Percentiles rank a stretch among this genome's conserved stretches.
These are phyloP conservation scores for Spilogale gracilis DNA, from an alignment of 2,113 vertebrate species.

Conservation along the genomic window DNA sequence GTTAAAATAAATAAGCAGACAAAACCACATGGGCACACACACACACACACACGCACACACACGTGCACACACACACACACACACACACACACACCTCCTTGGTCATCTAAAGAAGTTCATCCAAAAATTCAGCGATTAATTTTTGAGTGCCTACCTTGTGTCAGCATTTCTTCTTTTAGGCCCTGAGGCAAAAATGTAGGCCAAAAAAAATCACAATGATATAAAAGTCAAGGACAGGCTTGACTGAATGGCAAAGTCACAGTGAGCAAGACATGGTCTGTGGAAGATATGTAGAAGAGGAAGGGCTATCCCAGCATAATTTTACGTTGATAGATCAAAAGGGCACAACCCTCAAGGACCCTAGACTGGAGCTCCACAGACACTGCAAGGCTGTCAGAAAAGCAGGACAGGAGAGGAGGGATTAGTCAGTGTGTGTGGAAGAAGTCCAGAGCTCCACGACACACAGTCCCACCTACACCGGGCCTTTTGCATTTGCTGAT, in stretches of 20 bases:
- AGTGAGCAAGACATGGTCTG: background rate
- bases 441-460: background rate
- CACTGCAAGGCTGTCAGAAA: background rate
- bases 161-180: constrained; percentile 26
- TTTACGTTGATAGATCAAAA: background rate
- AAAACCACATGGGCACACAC: background rate
- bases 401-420: background rate
- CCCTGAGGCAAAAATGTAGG: constrained; percentile 43
- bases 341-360: background rate
- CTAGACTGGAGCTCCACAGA: background rate
- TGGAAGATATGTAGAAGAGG: background rate
- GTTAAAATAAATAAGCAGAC: constrained; percentile 47
- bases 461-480: background rate
- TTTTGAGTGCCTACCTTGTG: constrained; percentile 22
- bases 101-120: constrained; percentile 28
- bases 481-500: background rate
- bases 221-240: constrained; percentile 71
- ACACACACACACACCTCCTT: background rate
- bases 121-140: constrained; percentile 30
- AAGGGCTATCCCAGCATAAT: background rate
- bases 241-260: constrained; percentile 35
- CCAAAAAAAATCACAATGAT: constrained; percentile 17
- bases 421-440: background rate
- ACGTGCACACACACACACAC: background rate
- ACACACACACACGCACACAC: background rate